Evolutionary conservation across 2,113 vertebrate genomes (phyloP).

Genomic region (Genyomyrus donnyi): DNA sequence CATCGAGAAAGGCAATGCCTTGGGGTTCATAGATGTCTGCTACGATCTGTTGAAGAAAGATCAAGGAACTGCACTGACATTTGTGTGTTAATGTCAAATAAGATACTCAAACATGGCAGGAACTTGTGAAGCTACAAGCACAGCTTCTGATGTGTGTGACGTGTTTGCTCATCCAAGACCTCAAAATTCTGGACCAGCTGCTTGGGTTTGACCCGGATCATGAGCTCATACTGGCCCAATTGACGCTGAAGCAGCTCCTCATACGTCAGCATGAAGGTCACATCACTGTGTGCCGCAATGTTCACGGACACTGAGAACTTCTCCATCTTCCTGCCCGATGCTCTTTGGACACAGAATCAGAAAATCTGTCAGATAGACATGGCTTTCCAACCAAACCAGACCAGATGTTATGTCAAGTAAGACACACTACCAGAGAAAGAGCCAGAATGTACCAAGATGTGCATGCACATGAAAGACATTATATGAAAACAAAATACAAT

Average conservation of each 20-base stretch:
- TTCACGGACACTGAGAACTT: constrained; percentile 83
- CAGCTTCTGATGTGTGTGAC: neutral
- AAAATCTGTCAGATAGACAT: neutral
- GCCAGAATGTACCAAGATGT: too few species aligned
- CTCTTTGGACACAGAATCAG: constrained; percentile 47
- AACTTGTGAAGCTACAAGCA: neutral
- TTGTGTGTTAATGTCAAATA: neutral
- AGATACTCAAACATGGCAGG: neutral
- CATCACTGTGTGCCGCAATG: constrained; percentile 66
- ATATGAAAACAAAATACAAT: neutral
- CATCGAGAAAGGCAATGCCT: constrained; percentile 71
- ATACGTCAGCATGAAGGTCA: constrained; percentile 74
- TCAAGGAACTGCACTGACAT: neutral
- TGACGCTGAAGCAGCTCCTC: constrained; percentile 83
- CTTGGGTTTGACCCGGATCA: constrained; percentile 79
- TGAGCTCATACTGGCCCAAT: constrained; percentile 74
- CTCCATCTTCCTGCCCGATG: constrained; percentile 85
- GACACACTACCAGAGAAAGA: too few species aligned
- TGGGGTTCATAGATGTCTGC: constrained; percentile 82
- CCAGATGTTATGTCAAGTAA: neutral
- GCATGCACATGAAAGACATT: too few species aligned
- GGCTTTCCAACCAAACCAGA: neutral
- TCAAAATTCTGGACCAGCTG: constrained; percentile 74
- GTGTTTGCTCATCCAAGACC: constrained; percentile 32
- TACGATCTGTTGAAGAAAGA: constrained; percentile 66